A percentile compares a stretch with the other conserved stretches of the same genome.
Evolutionary conservation across 2,797 vertebrate genomes (phyloP).

Genomic region (Phaenicophaeus curvirostris): DNA sequence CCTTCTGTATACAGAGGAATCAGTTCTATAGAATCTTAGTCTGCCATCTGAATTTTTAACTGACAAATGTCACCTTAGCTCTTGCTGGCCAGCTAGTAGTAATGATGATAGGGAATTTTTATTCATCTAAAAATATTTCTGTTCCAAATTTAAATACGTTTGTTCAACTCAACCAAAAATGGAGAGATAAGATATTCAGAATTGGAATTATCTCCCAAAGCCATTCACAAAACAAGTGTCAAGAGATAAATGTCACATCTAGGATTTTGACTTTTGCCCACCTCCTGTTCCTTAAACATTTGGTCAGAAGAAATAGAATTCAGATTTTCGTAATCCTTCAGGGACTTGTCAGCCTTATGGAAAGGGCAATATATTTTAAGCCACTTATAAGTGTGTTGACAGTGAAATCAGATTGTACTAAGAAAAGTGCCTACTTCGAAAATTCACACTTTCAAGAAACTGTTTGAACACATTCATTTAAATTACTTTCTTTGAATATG

Average conservation of each 20-base stretch:
- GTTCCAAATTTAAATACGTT: conserved; percentile 20
- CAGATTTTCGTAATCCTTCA: conserved; percentile 12
- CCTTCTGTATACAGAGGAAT: not conserved
- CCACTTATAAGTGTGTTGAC: not conserved
- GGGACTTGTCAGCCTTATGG: not conserved
- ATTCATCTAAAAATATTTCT: not conserved
- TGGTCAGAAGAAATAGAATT: conserved; percentile 40
- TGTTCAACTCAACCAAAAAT: not conserved
- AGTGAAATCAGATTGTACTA: conserved; percentile 15
- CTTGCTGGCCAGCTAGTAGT: not conserved
- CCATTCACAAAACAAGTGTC: not conserved
- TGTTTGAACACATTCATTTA: conserved; percentile 1
- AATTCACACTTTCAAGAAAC: conserved; percentile 6
- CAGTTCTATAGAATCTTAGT: not conserved
- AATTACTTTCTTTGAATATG: not conserved
- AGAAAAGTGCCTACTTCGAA: not conserved
- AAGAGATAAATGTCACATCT: conserved; percentile 21
- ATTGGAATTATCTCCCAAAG: not conserved
- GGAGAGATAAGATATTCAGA: conserved; percentile 16
- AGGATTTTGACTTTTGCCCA: conserved; percentile 29
- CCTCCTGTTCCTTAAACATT: conserved; percentile 26
- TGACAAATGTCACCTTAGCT: not conserved
- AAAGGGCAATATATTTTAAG: conserved; percentile 41
- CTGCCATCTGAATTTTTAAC: not conserved
- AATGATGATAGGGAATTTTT: not conserved